Evolutionary conservation across 2,888 invertebrate species (phyloP).

Genomic region (Drepana falcataria): DNA sequence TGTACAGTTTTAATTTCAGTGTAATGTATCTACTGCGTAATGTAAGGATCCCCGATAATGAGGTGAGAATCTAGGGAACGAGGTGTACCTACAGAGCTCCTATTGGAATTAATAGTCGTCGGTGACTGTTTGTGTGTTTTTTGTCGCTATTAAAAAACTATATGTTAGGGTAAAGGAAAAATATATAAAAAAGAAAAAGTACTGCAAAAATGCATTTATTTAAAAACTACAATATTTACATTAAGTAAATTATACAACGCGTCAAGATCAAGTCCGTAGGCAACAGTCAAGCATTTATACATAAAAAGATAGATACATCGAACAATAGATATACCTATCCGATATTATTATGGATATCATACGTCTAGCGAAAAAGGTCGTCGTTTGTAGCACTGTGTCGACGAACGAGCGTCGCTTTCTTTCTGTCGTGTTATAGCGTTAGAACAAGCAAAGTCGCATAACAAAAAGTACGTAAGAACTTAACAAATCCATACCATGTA

Average conservation of each 20-base stretch:
- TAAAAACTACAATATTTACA: constrained; percentile 67
- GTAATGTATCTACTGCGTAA: too few relatives aligned
- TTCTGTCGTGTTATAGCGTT: constrained; percentile 8
- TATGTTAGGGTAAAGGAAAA: background rate
- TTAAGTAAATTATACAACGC: constrained; percentile 67
- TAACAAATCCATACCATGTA: constrained; percentile 25
- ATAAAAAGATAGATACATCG: constrained; percentile 19
- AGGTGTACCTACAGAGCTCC: too few relatives aligned
- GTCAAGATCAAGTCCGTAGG: constrained; percentile 73
- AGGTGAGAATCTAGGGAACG: too few relatives aligned
- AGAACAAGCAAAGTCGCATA: too few relatives aligned
- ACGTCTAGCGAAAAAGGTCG: constrained; percentile 43
- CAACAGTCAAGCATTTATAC: constrained; percentile 73
- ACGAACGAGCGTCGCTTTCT: constrained; percentile 30
- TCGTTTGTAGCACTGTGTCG: constrained; percentile 31
- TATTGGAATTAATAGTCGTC: too few relatives aligned
- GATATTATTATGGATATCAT: constrained; percentile 14
- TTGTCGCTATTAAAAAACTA: too few relatives aligned
- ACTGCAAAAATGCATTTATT: constrained; percentile 71
- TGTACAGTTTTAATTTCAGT: too few relatives aligned
- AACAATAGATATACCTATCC: constrained; percentile 11
- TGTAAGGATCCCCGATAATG: too few relatives aligned
- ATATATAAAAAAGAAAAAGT: constrained; percentile 20
- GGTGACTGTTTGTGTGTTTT: too few relatives aligned
- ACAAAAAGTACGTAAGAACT: background rate